Base-by-base conservation (phyloP, 2,888 invertebrate genomes). In the Rhorus exstirpatorius region DNA sequence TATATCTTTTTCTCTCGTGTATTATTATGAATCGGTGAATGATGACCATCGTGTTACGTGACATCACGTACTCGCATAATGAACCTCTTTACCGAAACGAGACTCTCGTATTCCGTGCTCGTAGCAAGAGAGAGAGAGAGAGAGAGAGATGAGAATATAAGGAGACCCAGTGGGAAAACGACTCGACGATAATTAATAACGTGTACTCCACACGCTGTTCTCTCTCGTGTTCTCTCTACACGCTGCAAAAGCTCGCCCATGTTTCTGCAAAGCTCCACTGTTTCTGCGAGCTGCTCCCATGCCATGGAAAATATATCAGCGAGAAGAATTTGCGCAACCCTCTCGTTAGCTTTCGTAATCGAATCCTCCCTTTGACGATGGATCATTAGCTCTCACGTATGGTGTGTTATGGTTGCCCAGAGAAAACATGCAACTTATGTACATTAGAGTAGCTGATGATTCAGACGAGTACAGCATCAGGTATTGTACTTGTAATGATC, bases 61-160 rank as follows among this genome's bases (percentile, higher is more conserved):
- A 61, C 75, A 76, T 83, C 82, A 83, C 82, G 79, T 83, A 79
- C 82, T 71, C 71, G 71, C 82, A 79, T 83, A 83, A 83, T 83
- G 75, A 79, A 79, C 76, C 67, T n/a, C 82, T 67, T 79, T 79
- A 76, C 41, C 67, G 67, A 60, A 70, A 79, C 68, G 70, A 76
- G 71, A 60, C 51, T 76, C 71, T 67, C 71, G 79, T 83, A 83
- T 83, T 82, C 82, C 65, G 31, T 14, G 51, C 75, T 82, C 79
- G 79, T 82, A 60, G 44, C 70, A 14, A 49, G 53, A 35, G 63
- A 67, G 53, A 65, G 21, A 49, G 53, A 35, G 63, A 67, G 53
- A 65, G 21, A 49, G 53, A 35, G 63, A 67, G 53, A 65, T 55
- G 19, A 21, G n/a, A 55, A 79, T 82, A 78, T 82, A 78, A 74